Evolutionary conservation across 2,113 vertebrate genomes (phyloP), one percentile per base, ranked within the genome.

Genomic region (Morone saxatilis): DNA sequence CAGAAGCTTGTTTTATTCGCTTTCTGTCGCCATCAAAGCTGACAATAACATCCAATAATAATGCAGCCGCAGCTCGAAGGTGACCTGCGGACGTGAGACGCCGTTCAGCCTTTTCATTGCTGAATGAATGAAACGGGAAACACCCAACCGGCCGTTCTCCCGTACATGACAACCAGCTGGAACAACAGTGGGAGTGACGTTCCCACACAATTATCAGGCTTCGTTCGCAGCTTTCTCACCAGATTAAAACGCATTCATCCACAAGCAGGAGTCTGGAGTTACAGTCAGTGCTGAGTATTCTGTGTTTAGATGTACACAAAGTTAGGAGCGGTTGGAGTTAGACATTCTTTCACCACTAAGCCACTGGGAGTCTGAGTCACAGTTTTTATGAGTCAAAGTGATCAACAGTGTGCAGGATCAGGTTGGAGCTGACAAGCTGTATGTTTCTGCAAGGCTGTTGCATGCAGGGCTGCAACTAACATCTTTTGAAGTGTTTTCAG

Each of bases 101-200:
- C 7, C 3, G 25, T 50, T 68, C 45, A 19, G 56, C 25, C 66
- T 61, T 81, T 73, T 68, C 14, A 67, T 1, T 0, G 47, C 57
- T n/a, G 63, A 53, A 19, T 40, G 53, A 78, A 66, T 3, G 14
- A 7, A 22, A 0, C 6, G 63, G 51, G 53, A 71, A 79, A 80
- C 80, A 14, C 69, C 43, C 31, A 31, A 31, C 38, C 40, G 8
- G 7, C 17, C 45, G 1, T 76, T 84, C 77, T 77, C 48, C 81
- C 73, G 66, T 13, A n/a, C 57, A 16, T 43, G 20, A 71, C 43
- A 4, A 31, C 13, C 70, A 67, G 59, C 71, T 25, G 79, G 53
- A 71, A 76, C 71, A 25, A 77, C 47, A 65, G 76, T 6, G 72
- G 68, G 72, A 77, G 84, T 65, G 53, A 48, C 16, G 1, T 81